Evolutionary conservation across 1,140 invertebrate genomes (phyloP).

Genomic region (Aphelenchoides avenae): DNA sequence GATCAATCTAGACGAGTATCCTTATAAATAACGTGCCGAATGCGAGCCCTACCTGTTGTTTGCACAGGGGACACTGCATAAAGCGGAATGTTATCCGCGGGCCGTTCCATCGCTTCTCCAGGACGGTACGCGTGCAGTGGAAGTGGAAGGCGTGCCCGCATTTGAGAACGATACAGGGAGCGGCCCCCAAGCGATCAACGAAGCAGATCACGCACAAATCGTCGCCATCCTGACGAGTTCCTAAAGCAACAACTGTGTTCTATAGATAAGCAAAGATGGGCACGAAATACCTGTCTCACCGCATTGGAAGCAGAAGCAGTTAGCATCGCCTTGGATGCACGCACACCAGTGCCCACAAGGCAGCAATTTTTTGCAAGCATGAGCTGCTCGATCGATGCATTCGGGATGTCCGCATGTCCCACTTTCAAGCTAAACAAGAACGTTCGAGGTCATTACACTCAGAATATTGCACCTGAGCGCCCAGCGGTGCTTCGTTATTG

Average conservation of each 20-base stretch:
- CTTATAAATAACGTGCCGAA: not conserved
- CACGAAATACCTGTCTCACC: conserved; percentile 53
- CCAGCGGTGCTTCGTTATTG: too few species aligned
- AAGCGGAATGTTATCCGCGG: conserved; percentile 93
- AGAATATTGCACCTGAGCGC: too few species aligned
- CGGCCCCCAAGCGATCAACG: conserved; percentile 85
- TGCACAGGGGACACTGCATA: conserved; percentile 87
- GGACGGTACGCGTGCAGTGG: conserved; percentile 80
- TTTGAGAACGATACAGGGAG: conserved; percentile 84
- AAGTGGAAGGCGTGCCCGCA: conserved; percentile 94
- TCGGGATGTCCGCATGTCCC: conserved; percentile 88
- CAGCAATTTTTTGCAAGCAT: conserved; percentile 77
- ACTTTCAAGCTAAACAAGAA: conserved; percentile 81
- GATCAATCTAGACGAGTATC: conserved; percentile 69
- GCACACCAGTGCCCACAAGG: conserved; percentile 86
- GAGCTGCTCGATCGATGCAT: conserved; percentile 72
- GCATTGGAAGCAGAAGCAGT: conserved; percentile 76
- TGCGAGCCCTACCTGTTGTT: conserved; percentile 60
- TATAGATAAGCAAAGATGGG: conserved; percentile 42
- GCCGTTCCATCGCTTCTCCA: conserved; percentile 83
- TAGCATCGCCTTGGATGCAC: conserved; percentile 75
- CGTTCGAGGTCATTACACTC: too few species aligned
- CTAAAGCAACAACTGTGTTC: conserved; percentile 2
- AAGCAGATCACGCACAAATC: conserved; percentile 99
- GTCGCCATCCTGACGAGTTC: conserved; percentile 78